Evolutionary conservation across 2,797 vertebrate genomes (phyloP).

Genomic region (Phoxinus dragarum): DNA sequence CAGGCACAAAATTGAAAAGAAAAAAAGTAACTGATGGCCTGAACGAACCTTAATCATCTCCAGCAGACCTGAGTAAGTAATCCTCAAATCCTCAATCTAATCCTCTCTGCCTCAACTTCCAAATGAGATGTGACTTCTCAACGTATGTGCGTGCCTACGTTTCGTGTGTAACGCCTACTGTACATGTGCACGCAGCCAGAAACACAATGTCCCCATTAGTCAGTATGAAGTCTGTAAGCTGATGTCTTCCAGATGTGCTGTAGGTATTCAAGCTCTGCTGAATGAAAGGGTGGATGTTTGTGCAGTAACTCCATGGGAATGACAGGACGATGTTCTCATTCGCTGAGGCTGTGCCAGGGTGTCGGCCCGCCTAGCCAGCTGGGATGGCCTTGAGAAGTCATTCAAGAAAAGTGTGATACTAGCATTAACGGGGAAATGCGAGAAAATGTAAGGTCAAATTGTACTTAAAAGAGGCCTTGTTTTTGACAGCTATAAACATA

Average conservation of each 20-base stretch:
- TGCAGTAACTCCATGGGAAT: not conserved
- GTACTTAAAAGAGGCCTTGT: not conserved
- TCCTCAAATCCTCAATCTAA: slow-evolving; percentile 44
- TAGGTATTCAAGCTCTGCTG: slow-evolving; percentile 16
- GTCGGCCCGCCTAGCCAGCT: slow-evolving; percentile 11
- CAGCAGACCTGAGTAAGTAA: slow-evolving; percentile 21
- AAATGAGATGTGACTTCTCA: slow-evolving; percentile 15
- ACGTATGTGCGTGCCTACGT: not conserved
- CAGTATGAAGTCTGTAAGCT: slow-evolving; percentile 6
- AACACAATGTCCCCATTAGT: slow-evolving; percentile 23
- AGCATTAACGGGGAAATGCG: not conserved
- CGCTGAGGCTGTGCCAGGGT: not conserved
- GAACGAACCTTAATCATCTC: slow-evolving; percentile 16
- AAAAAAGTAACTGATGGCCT: slow-evolving; percentile 6
- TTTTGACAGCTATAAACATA: not conserved
- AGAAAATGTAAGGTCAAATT: not conserved
- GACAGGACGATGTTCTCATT: slow-evolving; percentile 35
- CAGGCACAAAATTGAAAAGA: not conserved
- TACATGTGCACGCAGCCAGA: slow-evolving; percentile 7
- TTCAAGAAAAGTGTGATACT: slow-evolving; percentile 23
- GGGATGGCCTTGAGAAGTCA: slow-evolving; percentile 12
- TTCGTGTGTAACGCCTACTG: slow-evolving; percentile 14
- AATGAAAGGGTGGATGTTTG: slow-evolving; percentile 25
- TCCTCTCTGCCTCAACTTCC: slow-evolving; percentile 12
- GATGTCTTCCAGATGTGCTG: slow-evolving; percentile 67